phyloP scores from a whole-genome alignment of 2,888 invertebrate genomes.

The Cyrtodaria siliqua region DNA sequence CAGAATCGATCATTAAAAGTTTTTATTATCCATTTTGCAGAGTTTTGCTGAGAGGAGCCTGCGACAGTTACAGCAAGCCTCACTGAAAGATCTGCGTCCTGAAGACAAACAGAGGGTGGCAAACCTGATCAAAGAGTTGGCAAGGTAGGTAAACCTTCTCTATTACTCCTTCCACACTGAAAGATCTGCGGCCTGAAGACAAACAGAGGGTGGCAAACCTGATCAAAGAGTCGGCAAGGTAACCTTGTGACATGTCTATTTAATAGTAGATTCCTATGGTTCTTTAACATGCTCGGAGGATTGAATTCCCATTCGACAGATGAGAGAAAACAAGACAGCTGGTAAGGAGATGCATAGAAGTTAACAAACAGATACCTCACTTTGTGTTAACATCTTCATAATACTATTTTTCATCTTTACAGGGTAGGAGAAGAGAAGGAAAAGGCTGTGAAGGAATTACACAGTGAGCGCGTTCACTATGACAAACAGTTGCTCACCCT shows the following conservation, averaged over 20 bases:
- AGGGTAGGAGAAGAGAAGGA: slow-evolving; percentile 83
- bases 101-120: slow-evolving; percentile 84
- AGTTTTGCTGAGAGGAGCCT: slow-evolving; percentile 61
- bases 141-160: no score
- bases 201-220: slow-evolving; percentile 83
- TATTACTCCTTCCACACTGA: no score
- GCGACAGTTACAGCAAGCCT: slow-evolving; percentile 44
- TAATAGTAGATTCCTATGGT: no score
- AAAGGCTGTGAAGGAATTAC: slow-evolving; percentile 72
- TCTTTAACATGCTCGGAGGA: no score
- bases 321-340: no score
- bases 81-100: slow-evolving; percentile 80
- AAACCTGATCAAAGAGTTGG: slow-evolving; percentile 82
- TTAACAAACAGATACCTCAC: no score
- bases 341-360: no score
- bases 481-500: slow-evolving; percentile 77
- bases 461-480: slow-evolving; percentile 75
- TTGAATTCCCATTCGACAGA: no score
- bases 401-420: slow-evolving; percentile 21
- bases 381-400: no score
- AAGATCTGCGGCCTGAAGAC: slow-evolving; percentile 82
- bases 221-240: slow-evolving; percentile 83
- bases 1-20: no score
- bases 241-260: no score
- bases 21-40: no score